phyloP scores from a whole-genome alignment of 2,113 vertebrate species.

The Misgurnus mizolepis region DNA sequence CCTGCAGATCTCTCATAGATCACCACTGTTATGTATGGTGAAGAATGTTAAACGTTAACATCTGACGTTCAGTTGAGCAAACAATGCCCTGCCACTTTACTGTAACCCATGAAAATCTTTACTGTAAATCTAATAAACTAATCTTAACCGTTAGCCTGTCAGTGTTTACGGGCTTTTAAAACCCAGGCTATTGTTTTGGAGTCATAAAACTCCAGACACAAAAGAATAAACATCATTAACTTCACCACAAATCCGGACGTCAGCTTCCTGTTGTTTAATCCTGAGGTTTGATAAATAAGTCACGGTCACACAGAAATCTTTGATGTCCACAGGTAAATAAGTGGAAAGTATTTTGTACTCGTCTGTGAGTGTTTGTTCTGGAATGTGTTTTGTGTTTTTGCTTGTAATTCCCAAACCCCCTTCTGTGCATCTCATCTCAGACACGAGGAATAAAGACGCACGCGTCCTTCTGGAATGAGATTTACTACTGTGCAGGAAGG shows the following conservation, averaged over 20 bases:
- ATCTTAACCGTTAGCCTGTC: not conserved
- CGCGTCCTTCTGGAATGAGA: constrained; percentile 45
- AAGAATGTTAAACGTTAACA: not conserved
- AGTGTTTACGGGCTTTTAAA: constrained; percentile 29
- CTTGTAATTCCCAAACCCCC: constrained; percentile 62
- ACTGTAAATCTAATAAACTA: not conserved
- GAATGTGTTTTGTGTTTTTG: constrained; percentile 63
- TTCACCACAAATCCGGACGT: constrained; percentile 5
- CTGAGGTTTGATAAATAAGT: constrained; percentile 53
- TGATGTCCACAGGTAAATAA: constrained; percentile 72
- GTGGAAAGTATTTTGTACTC: constrained; percentile 71
- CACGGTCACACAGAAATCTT: constrained; percentile 55
- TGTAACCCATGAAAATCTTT: not conserved
- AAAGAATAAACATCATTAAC: constrained; percentile 8
- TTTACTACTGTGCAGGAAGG: constrained; percentile 44
- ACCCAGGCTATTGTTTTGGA: constrained; percentile 30
- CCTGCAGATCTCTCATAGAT: too few species aligned
- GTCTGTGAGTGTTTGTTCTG: constrained; percentile 56
- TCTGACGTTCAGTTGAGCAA: not conserved
- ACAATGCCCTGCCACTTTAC: not conserved
- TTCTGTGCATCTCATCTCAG: constrained; percentile 59
- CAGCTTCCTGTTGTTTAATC: constrained; percentile 45
- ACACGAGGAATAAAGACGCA: constrained; percentile 31
- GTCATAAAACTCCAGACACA: constrained; percentile 34
- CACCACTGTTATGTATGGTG: not conserved